Evolutionary conservation across 1,140 invertebrate genomes (phyloP).

Genomic region (Diorhabda carinulata): DNA sequence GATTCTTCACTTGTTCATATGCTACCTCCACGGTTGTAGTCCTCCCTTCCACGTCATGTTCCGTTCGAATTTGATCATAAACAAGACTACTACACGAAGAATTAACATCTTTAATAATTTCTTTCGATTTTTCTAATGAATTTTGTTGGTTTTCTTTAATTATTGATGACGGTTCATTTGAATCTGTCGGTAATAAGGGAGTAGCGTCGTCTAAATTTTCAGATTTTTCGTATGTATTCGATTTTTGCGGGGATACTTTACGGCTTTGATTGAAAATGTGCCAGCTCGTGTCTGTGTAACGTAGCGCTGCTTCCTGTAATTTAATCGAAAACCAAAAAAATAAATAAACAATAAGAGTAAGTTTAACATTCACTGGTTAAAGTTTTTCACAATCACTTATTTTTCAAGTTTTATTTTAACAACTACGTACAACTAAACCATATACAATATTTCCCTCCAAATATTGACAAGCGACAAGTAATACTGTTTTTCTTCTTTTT

Average conservation of each 20-base stretch:
- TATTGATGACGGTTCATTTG: conserved; percentile 6
- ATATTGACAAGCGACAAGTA: too few relatives aligned
- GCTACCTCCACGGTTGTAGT: too few relatives aligned
- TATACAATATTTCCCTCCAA: too few relatives aligned
- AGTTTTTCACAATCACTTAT: too few relatives aligned
- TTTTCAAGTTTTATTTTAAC: too few relatives aligned
- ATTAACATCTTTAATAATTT: conserved; percentile 8
- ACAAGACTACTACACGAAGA: conserved; percentile 18
- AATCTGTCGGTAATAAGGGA: neutral
- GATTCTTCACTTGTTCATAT: conserved; percentile 27
- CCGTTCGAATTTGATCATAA: conserved; percentile 13
- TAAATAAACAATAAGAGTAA: neutral
- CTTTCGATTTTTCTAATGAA: conserved; percentile 13
- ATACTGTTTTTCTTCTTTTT: too few relatives aligned
- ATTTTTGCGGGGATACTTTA: conserved; percentile 35
- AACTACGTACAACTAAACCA: too few relatives aligned
- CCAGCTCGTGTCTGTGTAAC: conserved; percentile 59
- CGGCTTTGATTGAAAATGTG: conserved; percentile 55
- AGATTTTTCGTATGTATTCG: conserved; percentile 25
- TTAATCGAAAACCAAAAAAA: conserved; percentile 3
- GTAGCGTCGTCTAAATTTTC: conserved; percentile 7
- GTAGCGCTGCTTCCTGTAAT: conserved; percentile 53
- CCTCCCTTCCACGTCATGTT: neutral
- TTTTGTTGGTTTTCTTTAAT: conserved; percentile 6
- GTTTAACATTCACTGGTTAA: too few relatives aligned